A percentile compares a stretch with the other conserved stretches of the same genome.
Evolutionary conservation across 2,797 vertebrate species (phyloP).

Genomic region (Chaunax sp.): DNA sequence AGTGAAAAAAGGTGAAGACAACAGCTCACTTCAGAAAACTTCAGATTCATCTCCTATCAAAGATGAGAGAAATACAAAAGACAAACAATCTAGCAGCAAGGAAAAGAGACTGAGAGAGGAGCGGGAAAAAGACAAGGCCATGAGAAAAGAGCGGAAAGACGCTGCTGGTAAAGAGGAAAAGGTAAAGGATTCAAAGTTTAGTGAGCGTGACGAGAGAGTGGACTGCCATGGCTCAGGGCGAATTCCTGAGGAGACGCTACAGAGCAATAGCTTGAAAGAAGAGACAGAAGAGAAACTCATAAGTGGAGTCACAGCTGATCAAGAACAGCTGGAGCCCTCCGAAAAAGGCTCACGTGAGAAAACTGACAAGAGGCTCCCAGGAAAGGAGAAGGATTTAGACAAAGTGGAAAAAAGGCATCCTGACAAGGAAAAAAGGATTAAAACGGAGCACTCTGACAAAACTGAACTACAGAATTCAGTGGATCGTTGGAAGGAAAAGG

Average conservation of each 20-base stretch:
- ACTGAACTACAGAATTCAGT: constrained; percentile 85
- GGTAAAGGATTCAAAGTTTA: constrained; percentile 84
- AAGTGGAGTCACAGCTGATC: constrained; percentile 85
- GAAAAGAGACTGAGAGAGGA: constrained; percentile 91
- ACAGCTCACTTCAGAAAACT: constrained; percentile 84
- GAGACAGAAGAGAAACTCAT: constrained; percentile 86
- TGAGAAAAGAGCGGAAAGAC: constrained; percentile 91
- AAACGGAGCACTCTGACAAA: constrained; percentile 90
- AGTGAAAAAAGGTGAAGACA: constrained; percentile 83
- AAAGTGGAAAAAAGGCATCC: constrained; percentile 89
- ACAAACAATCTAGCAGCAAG: constrained; percentile 86
- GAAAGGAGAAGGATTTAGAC: constrained; percentile 92
- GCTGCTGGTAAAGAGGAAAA: constrained; percentile 88
- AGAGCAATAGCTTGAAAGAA: constrained; percentile 80
- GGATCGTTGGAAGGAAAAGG: constrained; percentile 89
- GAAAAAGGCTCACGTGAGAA: constrained; percentile 91
- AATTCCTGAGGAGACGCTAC: constrained; percentile 77
- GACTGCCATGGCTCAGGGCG: constrained; percentile 75
- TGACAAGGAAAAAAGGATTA: constrained; percentile 95
- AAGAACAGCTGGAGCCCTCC: constrained; percentile 87
- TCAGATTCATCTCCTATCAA: constrained; percentile 85
- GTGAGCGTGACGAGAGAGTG: constrained; percentile 78
- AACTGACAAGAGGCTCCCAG: constrained; percentile 86
- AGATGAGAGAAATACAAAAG: constrained; percentile 90
- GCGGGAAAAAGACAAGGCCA: constrained; percentile 87